These are phyloP conservation scores for Aeoliscus strigatus DNA, from an alignment of 2,797 vertebrate species.

Conservation along the genomic window DNA sequence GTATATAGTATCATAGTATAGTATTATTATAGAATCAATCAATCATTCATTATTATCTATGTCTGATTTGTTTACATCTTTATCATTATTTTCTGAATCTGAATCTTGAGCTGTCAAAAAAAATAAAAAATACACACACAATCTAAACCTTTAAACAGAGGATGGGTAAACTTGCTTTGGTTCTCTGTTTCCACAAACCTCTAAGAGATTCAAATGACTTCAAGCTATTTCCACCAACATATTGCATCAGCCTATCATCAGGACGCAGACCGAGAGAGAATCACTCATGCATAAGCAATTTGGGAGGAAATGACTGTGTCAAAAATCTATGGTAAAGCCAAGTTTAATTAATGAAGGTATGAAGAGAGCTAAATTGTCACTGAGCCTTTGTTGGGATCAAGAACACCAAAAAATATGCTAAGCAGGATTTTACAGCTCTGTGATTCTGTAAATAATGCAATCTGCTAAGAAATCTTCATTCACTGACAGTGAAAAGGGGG, in stretches of 20 bases:
- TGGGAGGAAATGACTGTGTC: conserved; percentile 51
- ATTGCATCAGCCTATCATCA: conserved; percentile 47
- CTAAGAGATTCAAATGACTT: conserved; percentile 59
- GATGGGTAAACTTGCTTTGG: conserved; percentile 36
- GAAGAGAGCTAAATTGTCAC: conserved; percentile 58
- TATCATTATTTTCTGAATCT: too few species aligned
- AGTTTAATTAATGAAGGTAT: conserved; percentile 58
- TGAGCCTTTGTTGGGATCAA: conserved; percentile 49
- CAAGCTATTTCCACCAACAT: conserved; percentile 57
- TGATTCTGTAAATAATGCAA: conserved; percentile 59
- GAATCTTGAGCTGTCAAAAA: too few species aligned
- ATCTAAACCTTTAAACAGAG: too few species aligned
- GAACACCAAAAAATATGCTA: conserved; percentile 38
- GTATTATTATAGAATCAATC: too few species aligned
- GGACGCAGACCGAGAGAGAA: conserved; percentile 50
- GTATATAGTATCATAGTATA: too few species aligned
- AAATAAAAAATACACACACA: too few species aligned
- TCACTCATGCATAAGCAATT: conserved; percentile 56
- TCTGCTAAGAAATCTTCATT: conserved; percentile 58
- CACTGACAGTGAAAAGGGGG: conserved; percentile 54
- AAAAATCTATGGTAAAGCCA: conserved; percentile 54
- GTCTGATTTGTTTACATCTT: too few species aligned
- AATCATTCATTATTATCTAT: too few species aligned
- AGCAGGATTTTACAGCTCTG: conserved; percentile 48
- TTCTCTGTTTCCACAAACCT: conserved; percentile 36